These are phyloP conservation scores for Mesocricetus auratus DNA, from an alignment of 2,113 vertebrate species.

Conservation along the genomic window DNA sequence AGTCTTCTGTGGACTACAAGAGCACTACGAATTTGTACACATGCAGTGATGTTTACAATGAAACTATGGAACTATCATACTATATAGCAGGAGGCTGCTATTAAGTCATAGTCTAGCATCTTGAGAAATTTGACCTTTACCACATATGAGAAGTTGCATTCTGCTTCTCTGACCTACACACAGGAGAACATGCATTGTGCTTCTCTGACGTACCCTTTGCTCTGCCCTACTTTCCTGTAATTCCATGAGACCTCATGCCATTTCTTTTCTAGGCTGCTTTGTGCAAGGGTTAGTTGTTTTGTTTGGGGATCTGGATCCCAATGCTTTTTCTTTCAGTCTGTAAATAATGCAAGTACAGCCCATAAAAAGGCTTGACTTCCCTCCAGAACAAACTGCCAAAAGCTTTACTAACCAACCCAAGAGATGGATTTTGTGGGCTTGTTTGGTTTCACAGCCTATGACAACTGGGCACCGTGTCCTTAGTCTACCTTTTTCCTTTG, in stretches of 20 bases:
- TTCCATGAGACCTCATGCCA: not conserved
- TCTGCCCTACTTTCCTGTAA: not conserved
- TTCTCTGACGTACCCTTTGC: not conserved
- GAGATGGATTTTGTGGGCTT: constrained; percentile 59
- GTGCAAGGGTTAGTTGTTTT: constrained; percentile 53
- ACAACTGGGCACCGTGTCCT: constrained; percentile 63
- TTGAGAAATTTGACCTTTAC: not conserved
- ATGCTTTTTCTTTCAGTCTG: constrained; percentile 64
- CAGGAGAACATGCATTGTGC: not conserved
- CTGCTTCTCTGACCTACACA: not conserved
- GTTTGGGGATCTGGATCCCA: constrained; percentile 54
- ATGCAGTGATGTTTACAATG: not conserved
- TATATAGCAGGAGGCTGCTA: not conserved
- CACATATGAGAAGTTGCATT: not conserved
- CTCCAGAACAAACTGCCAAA: constrained; percentile 62
- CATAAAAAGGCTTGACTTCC: constrained; percentile 57
- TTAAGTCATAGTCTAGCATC: not conserved
- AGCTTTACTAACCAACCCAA: constrained; percentile 45
- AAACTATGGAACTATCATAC: not conserved
- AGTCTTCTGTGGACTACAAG: not conserved
- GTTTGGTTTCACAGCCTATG: constrained; percentile 4
- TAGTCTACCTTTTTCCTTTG: constrained; percentile 41
- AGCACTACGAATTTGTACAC: not conserved
- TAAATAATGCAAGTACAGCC: constrained; percentile 63
- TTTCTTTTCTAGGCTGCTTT: constrained; percentile 10